Percentiles rank a stretch among this genome's conserved stretches.
Evolutionary conservation across 1,140 invertebrate genomes (phyloP).

Genomic region (Dolichoris vasculosae): DNA sequence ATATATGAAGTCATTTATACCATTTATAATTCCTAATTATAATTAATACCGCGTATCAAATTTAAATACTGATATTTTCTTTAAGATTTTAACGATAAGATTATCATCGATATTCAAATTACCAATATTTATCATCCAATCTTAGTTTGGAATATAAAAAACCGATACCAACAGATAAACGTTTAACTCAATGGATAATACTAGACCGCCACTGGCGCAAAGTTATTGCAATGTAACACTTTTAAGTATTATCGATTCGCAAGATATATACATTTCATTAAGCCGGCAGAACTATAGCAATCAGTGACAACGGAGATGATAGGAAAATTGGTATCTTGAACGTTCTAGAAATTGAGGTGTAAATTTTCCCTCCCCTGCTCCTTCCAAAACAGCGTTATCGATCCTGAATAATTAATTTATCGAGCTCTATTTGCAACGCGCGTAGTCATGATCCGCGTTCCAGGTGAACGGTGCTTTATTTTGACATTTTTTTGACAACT

Average conservation of each 20-base stretch:
- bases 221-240: background rate
- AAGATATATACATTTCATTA: too few relatives aligned
- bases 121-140: background rate
- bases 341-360: too few relatives aligned
- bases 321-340: background rate
- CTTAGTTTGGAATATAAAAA: background rate
- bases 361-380: background rate
- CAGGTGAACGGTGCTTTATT: constrained; percentile 37
- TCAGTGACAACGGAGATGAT: background rate
- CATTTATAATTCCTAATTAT: background rate
- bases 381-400: too few relatives aligned
- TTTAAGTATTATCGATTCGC: constrained; percentile 1
- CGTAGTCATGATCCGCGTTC: background rate
- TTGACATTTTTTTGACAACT: constrained; percentile 48
- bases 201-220: too few relatives aligned
- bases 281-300: background rate
- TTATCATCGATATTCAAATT: background rate
- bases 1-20: background rate
- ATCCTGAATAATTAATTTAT: constrained; percentile 38
- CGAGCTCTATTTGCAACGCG: constrained; percentile 42
- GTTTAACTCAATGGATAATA: background rate
- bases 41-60: background rate
- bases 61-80: background rate
- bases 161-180: background rate
- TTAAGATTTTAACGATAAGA: background rate